Base-by-base conservation (phyloP, 2,888 invertebrate species). In the Nymphalis c-album region DNA sequence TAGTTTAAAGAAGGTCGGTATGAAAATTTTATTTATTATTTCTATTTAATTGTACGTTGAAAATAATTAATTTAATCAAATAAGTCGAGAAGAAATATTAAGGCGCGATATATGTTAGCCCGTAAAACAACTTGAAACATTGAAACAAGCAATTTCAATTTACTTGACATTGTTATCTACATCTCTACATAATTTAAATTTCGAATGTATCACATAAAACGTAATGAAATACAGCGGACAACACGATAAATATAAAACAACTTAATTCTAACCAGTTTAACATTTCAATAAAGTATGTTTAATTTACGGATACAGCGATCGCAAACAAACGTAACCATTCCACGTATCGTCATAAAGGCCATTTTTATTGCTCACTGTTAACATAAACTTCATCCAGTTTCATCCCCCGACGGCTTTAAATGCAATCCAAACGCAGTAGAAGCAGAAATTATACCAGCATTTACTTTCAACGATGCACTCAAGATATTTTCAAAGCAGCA, bases 391-490 rank as follows among this genome's bases (percentile, higher is more conserved):
- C 84, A 90, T 90, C 87, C 86, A 77, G 83, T 84, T 87, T 87
- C 89, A 90, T 90, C 89, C 90, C 78, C 77, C 75, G 84, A 86
- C 86, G 88, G 87, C 83, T 85, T 80, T 85, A 84, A 88, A 90
- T 89, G 91, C 90, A 90, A 90, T 91, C 87, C 86, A 82, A 88
- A 90, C 85, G 88, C 87, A 87, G 83, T 88, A 78, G 83, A 86
- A 88, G 78, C 80, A 83, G 85, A 80, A 91, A 91, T 90, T 90
- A 90, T 88, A 83, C 81, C 83, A 80, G 80, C 86, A 90, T 91
- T 91, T 90, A 90, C 88, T 90, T 87, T 90, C 90, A 91, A 90
- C 90, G 90, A 86, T 87, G 90, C 89, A 85, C 87, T 90, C 85
- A 85, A 88, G 90, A 87, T 85, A 87, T 88, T 85, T 85, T 82